Evolutionary conservation across 2,888 invertebrate genomes (phyloP), one percentile per base, ranked within the genome.

Genomic region (Saturnia pavonia): DNA sequence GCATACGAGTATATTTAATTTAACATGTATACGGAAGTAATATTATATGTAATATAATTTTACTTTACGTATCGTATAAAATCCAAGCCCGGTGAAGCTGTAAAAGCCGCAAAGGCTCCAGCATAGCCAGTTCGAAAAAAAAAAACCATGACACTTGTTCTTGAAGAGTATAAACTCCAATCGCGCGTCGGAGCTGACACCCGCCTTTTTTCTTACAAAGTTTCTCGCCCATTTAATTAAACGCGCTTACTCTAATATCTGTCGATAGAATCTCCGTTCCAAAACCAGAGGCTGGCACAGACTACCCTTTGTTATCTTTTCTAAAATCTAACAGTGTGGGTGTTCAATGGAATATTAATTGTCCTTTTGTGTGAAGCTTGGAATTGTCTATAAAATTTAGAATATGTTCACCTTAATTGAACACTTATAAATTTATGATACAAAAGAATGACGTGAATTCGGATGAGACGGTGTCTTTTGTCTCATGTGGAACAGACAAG

Each of bases 291-390:
- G 42, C 16, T 11, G 22, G 11, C 22, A 48, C 19, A 8, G 25
- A 22, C n/a, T 63, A 65, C 34, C 40, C 40, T 22, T 8, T 60
- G 45, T 69, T 68, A 68, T 68, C 68, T 57, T 63, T 69, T 22
- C 43, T 42, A 34, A 54, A 34, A 68, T 68, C 54, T 68, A 68
- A 68, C 60, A 65, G 75, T 73, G 75, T 75, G 75, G 75, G 75
- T 69, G 74, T 74, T 71, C 72, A 71, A 51, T 70, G 66, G 27
- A 60, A 67, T 72, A 60, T 74, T 71, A 57, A 48, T 70, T 65
- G 40, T 70, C 68, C 71, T 72, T 72, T 63, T 69, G 40, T 40
- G 40, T 60, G 11, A 1, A 54, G 22, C 54, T 54, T 22, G 12
- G 27, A 14, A 60, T 11, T 11, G 22, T 22, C 54, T 9, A 60